Evolutionary conservation across 2,113 vertebrate genomes (phyloP).

Genomic region (Callipepla squamata): DNA sequence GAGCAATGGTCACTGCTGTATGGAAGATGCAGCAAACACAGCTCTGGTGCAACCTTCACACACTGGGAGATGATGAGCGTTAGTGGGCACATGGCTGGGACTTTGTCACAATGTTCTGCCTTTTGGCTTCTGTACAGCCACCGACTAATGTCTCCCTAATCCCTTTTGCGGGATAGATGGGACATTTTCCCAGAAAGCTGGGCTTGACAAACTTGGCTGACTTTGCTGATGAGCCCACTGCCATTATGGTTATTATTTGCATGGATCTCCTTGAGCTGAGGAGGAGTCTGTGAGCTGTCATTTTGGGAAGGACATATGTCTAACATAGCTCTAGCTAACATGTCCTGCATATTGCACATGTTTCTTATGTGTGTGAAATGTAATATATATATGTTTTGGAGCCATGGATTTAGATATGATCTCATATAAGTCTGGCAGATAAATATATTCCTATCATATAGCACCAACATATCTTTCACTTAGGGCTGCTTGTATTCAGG

Average conservation of each 20-base stretch:
- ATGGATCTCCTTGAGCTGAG: background rate
- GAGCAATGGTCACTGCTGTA: constrained; percentile 33
- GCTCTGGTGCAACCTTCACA: constrained; percentile 10
- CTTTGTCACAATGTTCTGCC: background rate
- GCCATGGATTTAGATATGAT: constrained; percentile 49
- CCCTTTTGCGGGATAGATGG: background rate
- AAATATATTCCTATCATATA: constrained; percentile 40
- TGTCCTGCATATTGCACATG: constrained; percentile 16
- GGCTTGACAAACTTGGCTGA: background rate
- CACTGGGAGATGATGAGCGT: background rate
- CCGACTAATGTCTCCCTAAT: background rate
- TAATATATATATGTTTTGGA: constrained; percentile 44
- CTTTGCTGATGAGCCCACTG: background rate
- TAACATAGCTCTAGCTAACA: constrained; percentile 7
- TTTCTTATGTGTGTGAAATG: constrained; percentile 45
- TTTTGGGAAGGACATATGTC: background rate
- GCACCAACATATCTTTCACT: constrained; percentile 43
- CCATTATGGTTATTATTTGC: background rate
- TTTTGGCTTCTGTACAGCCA: background rate
- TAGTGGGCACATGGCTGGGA: background rate
- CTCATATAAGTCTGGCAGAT: constrained; percentile 33
- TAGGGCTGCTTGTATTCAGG: background rate
- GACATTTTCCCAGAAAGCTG: background rate
- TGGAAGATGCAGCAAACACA: background rate
- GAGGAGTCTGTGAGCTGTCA: background rate